Evolutionary conservation across 2,797 vertebrate genomes (phyloP), one percentile per base, ranked within the genome.

Genomic region (Channallabes apus): DNA sequence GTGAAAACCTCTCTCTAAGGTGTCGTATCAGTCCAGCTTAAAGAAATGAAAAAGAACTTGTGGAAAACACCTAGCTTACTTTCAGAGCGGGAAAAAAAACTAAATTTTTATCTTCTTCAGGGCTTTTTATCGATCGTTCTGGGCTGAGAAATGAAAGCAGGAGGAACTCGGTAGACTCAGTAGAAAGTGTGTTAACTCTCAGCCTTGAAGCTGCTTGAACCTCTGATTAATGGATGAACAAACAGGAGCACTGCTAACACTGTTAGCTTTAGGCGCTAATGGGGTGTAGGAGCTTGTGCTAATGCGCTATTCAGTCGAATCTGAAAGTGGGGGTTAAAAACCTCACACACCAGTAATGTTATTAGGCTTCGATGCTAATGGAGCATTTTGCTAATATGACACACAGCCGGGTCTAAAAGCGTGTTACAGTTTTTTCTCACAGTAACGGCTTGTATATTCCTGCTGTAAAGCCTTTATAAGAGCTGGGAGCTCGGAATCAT

Each of bases 171-270:
- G 18, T 51, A 46, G 35, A 29, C 61, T 38, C 20, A 62, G 79
- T 41, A 80, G n/a, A 65, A 51, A 80, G 56, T 80, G 35, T 80
- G 58, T 80, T 80, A 80, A 80, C 75, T 81, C n/a, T 51, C 54
- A 67, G 38, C 80, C 80, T 69, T 35, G 65, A 69, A 56, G 87
- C 87, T 90, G 90, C 88, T 87, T 88, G 91, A 90, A 86, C 84
- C 90, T 91, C 83, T 93, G 93, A 94, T 93, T 94, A 93, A 94
- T 94, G 92, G 89, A 87, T 89, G 86, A 91, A 91, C 91, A 94
- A 94, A 95, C 90, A 94, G 86, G 88, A 91, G 90, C 85, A 87
- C 88, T 27, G 86, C 90, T 93, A 93, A 94, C 93, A 90, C 88
- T 92, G 78, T 56, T 90, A 92, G 86, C 86, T 88, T 90, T 87